Evolutionary conservation across 2,797 vertebrate genomes (phyloP).

Genomic region (Falco cherrug): DNA sequence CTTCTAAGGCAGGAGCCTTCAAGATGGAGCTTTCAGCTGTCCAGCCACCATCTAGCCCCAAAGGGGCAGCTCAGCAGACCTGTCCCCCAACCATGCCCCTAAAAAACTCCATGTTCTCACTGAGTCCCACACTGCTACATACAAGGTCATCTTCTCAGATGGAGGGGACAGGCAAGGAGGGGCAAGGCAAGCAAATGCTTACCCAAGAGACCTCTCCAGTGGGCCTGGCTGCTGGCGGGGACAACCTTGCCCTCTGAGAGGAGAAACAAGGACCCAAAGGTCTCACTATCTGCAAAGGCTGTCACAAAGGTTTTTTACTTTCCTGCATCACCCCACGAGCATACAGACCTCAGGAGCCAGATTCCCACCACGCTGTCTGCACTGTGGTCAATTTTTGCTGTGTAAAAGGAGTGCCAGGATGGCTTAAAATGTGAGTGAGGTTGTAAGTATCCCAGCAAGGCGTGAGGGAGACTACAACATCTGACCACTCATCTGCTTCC

Average conservation of each 20-base stretch:
- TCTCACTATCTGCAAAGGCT: not conserved
- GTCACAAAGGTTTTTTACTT: not conserved
- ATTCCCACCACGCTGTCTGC: accelerated
- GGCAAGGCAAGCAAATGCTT: not conserved
- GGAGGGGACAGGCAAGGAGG: not conserved
- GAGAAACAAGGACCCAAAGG: not conserved
- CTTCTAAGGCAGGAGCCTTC: not conserved
- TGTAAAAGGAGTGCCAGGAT: not conserved
- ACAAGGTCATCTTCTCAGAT: accelerated
- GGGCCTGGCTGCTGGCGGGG: accelerated
- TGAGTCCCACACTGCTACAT: accelerated
- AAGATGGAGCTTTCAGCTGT: not conserved
- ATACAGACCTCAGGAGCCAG: not conserved
- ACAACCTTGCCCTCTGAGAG: not conserved
- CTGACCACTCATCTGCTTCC: not conserved
- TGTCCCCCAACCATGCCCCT: not conserved
- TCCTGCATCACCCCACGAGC: not conserved
- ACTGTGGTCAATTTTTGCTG: not conserved
- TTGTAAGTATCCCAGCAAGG: not conserved
- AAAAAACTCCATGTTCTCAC: not conserved
- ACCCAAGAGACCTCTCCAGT: not conserved
- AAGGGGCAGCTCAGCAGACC: not conserved
- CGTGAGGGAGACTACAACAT: not conserved
- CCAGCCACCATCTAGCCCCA: not conserved
- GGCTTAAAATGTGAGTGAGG: not conserved